A percentile compares a stretch with the other conserved stretches of the same genome.
These are phyloP conservation scores for Andricus quercusramuli DNA, from an alignment of 2,888 invertebrate genomes.

Conservation along the genomic window DNA sequence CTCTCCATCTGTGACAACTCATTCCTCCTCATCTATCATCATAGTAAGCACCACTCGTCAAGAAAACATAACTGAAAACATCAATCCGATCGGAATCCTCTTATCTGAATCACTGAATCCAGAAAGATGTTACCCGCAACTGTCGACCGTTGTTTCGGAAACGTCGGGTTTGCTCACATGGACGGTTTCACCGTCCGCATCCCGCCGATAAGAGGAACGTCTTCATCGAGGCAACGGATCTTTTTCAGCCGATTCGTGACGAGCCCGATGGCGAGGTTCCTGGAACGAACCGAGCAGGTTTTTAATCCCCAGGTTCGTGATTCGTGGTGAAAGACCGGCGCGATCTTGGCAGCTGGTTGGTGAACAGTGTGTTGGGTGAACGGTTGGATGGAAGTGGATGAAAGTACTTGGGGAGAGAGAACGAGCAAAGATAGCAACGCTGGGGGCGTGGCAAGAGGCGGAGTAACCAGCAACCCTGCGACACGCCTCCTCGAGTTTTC, in stretches of 20 bases:
- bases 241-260: slow-evolving; percentile 23
- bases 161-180: not conserved
- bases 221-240: slow-evolving; percentile 1
- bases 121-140: not conserved
- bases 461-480: slow-evolving; percentile 56
- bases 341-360: slow-evolving; percentile 60
- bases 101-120: not conserved
- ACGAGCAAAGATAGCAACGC: slow-evolving; percentile 53
- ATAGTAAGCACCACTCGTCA: not conserved
- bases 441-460: slow-evolving; percentile 65
- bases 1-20: not conserved
- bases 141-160: not conserved
- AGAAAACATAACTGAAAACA: not conserved
- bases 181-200: slow-evolving; percentile 41
- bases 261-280: slow-evolving; percentile 21
- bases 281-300: not conserved
- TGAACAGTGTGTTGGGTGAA: slow-evolving; percentile 51
- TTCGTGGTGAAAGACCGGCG: slow-evolving; percentile 42
- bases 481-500: slow-evolving; percentile 55
- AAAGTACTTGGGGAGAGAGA: slow-evolving; percentile 59
- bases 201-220: slow-evolving; percentile 2
- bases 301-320: slow-evolving; percentile 1
- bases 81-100: not conserved
- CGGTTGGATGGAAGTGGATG: slow-evolving; percentile 44
- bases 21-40: not conserved